Evolutionary conservation across 2,113 vertebrate species (phyloP), one percentile per base, ranked within the genome.

Genomic region (Triplophysa dalaica): DNA sequence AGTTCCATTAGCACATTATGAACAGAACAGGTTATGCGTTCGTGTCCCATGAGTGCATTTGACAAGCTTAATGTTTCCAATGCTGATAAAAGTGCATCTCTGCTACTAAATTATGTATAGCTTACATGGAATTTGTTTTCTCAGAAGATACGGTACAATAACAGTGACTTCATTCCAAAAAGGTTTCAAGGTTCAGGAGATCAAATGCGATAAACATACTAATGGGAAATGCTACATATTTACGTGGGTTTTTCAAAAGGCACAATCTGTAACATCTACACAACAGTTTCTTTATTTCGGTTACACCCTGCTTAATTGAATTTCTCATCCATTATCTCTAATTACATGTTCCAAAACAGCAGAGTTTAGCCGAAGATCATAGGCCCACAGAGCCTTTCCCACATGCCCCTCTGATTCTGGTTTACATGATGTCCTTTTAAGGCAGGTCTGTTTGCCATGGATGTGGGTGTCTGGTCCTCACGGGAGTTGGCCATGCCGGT

Each of bases 401-500:
- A 52, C 17, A 2, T 76, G 33, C 56, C 38, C 66, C 64, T 69
- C 29, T 73, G 72, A 56, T 77, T 80, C 43, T 74, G 41, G 52
- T 66, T 69, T 73, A 70, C 38, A 9, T 82, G 11, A 65, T 69
- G 41, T 81, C 61, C 74, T 54, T 45, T 63, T 74, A 77, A 63
- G 45, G 65, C 66, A 64, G 74, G 52, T 62, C 66, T 76, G 43
- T 70, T 70, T 76, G 26, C 68, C 74, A 52, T 0, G 64, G 14
- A 8, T 69, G 41, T 83, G 82, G 22, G 78, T 50, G 62, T 81
- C 82, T 83, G 82, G 41, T 77, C 54, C 69, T 80, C 52, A 64
- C 14, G 17, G 33, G 33, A 80, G 70, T 61, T 60, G 48, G 56
- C 48, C 77, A 79, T 4, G 33, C 50, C 9, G 24, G 38, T 41